A percentile compares a stretch with the other conserved stretches of the same genome.
phyloP scores from a whole-genome alignment of 2,888 invertebrate species.

The Trisateles emortualis region DNA sequence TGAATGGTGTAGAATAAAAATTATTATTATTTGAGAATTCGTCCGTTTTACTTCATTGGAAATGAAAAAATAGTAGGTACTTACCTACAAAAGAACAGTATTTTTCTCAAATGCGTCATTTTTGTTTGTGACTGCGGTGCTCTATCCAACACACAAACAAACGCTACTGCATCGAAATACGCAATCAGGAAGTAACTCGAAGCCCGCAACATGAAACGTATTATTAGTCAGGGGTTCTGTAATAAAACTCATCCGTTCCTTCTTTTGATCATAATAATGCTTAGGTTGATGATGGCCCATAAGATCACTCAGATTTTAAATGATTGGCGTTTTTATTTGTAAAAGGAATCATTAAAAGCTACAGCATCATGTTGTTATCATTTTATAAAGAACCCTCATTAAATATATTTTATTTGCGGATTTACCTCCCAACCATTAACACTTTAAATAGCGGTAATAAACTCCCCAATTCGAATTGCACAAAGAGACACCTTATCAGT shows the following conservation, averaged over 20 bases:
- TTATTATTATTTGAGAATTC: too few species aligned
- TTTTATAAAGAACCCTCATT: constrained; percentile 17
- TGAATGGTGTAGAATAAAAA: too few species aligned
- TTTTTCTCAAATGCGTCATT: constrained; percentile 11
- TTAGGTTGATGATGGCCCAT: constrained; percentile 20
- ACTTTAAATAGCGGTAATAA: constrained; percentile 53
- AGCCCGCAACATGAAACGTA: constrained; percentile 53
- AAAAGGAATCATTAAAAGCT: not conserved
- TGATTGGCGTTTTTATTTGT: constrained; percentile 1
- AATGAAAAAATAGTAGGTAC: not conserved
- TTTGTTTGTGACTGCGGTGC: constrained; percentile 16
- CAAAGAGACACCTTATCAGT: constrained; percentile 73
- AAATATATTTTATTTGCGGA: constrained; percentile 10
- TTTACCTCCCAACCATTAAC: constrained; percentile 44
- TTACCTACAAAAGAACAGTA: not conserved
- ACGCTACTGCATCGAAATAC: constrained; percentile 32
- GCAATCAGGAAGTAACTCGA: constrained; percentile 68
- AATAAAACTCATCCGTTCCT: constrained; percentile 66
- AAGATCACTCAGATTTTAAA: constrained; percentile 7
- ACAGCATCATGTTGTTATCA: not conserved
- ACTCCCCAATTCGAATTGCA: constrained; percentile 57
- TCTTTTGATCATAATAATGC: constrained; percentile 64
- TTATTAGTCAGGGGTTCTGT: constrained; percentile 62
- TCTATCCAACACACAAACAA: constrained; percentile 16
- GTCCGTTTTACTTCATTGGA: too few species aligned